These are phyloP conservation scores for Fistularia tabacaria DNA, from an alignment of 2,797 vertebrate genomes.

Conservation along the genomic window DNA sequence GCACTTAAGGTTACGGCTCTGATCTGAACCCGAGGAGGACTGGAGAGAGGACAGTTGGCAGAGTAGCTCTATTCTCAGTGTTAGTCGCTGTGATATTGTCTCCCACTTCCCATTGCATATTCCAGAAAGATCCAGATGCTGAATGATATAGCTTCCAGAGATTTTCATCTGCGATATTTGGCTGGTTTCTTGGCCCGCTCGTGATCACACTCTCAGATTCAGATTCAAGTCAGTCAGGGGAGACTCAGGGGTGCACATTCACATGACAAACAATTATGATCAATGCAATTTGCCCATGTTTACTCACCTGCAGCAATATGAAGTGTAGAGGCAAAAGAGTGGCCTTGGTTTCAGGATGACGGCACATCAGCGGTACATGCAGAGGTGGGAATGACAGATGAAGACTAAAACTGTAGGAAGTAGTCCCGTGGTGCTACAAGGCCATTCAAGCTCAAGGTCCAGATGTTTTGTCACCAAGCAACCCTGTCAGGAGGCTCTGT, in stretches of 20 bases:
- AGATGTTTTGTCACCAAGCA: conserved; percentile 40
- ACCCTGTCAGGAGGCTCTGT: conserved; percentile 31
- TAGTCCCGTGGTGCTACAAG: conserved; percentile 41
- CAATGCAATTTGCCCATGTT: conserved; percentile 44
- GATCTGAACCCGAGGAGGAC: conserved; percentile 25
- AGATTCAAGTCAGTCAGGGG: conserved; percentile 58
- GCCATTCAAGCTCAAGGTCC: conserved; percentile 28
- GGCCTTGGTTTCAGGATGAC: conserved; percentile 23
- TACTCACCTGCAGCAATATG: conserved; percentile 40
- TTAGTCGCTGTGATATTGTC: conserved; percentile 41
- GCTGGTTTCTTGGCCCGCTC: conserved; percentile 40
- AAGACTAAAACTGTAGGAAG: conserved; percentile 56
- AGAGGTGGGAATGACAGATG: conserved; percentile 56
- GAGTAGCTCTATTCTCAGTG: conserved; percentile 50
- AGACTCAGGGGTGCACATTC: conserved; percentile 56
- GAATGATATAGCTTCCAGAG: conserved; percentile 68
- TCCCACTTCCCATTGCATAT: conserved; percentile 58
- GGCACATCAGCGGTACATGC: conserved; percentile 20
- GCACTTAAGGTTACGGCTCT: conserved; percentile 60
- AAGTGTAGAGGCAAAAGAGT: conserved; percentile 43
- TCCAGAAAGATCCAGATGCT: conserved; percentile 32
- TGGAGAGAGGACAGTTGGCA: conserved; percentile 43
- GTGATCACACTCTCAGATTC: conserved; percentile 57
- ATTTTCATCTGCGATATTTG: conserved; percentile 14
- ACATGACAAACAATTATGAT: conserved; percentile 55